A percentile compares a stretch with the other conserved stretches of the same genome.
Conservation (phyloP, 2,113 vertebrate genomes). For the Apistogramma diplotaenia region DNA sequence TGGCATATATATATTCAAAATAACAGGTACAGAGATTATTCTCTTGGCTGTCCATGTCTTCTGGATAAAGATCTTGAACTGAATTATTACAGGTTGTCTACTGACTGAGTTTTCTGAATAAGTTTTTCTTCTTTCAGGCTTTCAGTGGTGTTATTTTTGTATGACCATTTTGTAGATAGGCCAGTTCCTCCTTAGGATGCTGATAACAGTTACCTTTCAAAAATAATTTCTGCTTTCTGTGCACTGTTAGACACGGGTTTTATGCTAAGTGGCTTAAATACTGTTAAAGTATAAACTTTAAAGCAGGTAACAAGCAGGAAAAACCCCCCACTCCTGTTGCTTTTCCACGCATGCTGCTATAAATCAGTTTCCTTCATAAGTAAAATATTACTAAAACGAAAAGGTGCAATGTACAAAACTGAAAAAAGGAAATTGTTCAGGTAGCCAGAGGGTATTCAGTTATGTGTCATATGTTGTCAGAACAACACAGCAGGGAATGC, state of each 20-base stretch:
- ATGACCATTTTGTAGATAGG: background rate
- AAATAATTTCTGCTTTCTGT: background rate
- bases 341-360: background rate
- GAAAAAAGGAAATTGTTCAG: background rate
- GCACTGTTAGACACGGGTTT: background rate
- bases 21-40: background rate
- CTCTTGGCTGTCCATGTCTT: background rate
- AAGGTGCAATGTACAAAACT: background rate
- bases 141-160: background rate
- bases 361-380: background rate
- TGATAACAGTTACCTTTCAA: background rate
- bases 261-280: background rate
- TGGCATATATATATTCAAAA: constrained; percentile 21
- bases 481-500: background rate
- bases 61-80: background rate
- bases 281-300: background rate
- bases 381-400: background rate
- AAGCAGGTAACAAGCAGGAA: background rate
- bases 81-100: background rate
- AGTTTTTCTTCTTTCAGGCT: background rate
- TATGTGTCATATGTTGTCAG: background rate
- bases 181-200: background rate
- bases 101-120: background rate
- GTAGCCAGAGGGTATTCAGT: background rate
- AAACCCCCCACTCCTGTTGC: no score